Evolutionary conservation across 1,140 invertebrate genomes (phyloP), one percentile per base, ranked within the genome.

Genomic region (Pygmarrhopalites habei): DNA sequence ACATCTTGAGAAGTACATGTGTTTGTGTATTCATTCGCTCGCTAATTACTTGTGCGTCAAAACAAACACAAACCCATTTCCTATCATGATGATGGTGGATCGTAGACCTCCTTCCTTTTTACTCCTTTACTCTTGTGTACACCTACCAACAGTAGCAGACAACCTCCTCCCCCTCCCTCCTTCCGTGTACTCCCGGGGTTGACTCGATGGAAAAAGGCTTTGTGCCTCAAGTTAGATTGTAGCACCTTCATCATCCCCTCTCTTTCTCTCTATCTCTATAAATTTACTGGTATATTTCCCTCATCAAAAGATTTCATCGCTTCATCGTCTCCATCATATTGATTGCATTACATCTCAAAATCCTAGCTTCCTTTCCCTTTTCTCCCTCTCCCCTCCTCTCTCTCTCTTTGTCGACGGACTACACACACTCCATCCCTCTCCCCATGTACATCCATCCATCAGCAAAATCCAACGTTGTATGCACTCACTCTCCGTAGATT

Each of bases 31-130:
- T 61, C 51, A 53, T 61, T 62, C 46, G 19, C 39, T 62, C 60
- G 41, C 57, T 64, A 64, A 64, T 64, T 64, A 64, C 62, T 64
- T 49, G 30, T 53, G 47, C 62, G 62, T 59, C 62, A 59, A 64
- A 55, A 59, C 62, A 64, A 64, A 64, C 58, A 64, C 58, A 58
- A 58, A 43, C 53, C 51, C 61, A 63, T 63, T 58, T 63, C 61
- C 53, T 58, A 28, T 60, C 39, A 1, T 62, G 44, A 14, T 14
- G 4, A 46, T n/a, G 5, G 32, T 35, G 15, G 5, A 35, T 35
- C 15, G 5, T 35, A 35, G 32, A 35, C n/a, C n/a, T 35, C 32
- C 32, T 35, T 35, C 15, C 32, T 15, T 35, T 35, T n/a, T n/a
- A n/a, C n/a, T n/a, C n/a, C n/a, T n/a, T n/a, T n/a, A n/a, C n/a